Percentiles rank a stretch among this genome's conserved stretches.
These are phyloP conservation scores for Thymelicus sylvestris DNA, from an alignment of 2,888 invertebrate species.

Conservation along the genomic window DNA sequence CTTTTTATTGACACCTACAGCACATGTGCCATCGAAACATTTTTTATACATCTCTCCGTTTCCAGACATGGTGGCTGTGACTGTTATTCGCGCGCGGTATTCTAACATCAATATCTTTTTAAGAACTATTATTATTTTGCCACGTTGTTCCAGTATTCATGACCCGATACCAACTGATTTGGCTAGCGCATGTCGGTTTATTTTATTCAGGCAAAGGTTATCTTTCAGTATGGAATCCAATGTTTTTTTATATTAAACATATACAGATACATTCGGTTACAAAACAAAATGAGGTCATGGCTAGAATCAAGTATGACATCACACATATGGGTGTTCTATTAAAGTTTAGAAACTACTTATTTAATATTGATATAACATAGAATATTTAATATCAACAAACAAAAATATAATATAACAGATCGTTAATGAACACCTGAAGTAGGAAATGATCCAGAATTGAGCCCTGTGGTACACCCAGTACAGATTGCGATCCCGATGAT, in stretches of 20 bases:
- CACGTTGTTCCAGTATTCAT: constrained; percentile 12
- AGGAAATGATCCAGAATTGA: too few relatives aligned
- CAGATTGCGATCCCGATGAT: too few relatives aligned
- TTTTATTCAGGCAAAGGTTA: constrained; percentile 49
- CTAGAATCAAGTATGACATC: constrained; percentile 36
- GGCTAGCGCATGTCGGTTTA: constrained; percentile 32
- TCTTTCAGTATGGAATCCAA: constrained; percentile 38
- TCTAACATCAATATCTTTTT: constrained; percentile 55
- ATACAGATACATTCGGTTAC: constrained; percentile 1
- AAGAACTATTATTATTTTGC: neutral
- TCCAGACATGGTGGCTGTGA: constrained; percentile 61
- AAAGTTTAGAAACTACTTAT: too few relatives aligned
- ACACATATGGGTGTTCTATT: neutral
- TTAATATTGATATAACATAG: too few relatives aligned
- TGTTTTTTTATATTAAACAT: constrained; percentile 14
- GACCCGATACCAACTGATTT: constrained; percentile 40
- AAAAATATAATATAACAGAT: too few relatives aligned
- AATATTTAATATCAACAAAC: too few relatives aligned
- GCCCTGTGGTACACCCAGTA: too few relatives aligned
- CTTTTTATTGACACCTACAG: constrained; percentile 61
- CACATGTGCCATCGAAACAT: constrained; percentile 63
- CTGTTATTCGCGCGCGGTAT: constrained; percentile 66
- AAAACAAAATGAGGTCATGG: constrained; percentile 43
- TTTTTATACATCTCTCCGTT: constrained; percentile 64
- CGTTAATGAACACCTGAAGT: too few relatives aligned